These are phyloP conservation scores for Psephotus haematonotus DNA, from an alignment of 2,113 vertebrate species.

Conservation along the genomic window DNA sequence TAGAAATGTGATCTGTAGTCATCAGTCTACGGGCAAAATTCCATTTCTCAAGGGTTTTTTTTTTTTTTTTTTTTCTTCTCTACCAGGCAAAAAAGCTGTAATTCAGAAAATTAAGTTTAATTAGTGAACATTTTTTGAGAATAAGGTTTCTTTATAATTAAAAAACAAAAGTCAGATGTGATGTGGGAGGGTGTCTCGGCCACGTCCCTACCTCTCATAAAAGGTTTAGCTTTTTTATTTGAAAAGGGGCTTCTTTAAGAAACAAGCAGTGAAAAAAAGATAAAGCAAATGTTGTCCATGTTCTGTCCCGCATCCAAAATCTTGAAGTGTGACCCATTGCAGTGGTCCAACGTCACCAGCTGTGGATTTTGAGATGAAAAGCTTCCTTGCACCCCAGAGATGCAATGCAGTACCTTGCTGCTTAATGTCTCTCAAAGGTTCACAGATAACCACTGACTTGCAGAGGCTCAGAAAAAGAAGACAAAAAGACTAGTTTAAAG, in stretches of 20 bases:
- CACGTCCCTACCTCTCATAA: neutral
- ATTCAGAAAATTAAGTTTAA: conserved; percentile 67
- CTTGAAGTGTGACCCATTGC: neutral
- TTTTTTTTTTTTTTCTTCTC: too few relatives aligned
- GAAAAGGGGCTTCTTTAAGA: neutral
- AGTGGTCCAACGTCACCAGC: neutral
- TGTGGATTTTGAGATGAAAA: neutral
- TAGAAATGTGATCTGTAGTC: conserved; percentile 77
- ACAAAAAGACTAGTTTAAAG: neutral
- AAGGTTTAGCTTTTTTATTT: neutral
- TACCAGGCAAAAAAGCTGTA: neutral
- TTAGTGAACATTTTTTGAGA: neutral
- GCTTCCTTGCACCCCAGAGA: neutral
- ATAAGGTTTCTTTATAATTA: neutral
- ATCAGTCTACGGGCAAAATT: conserved; percentile 73
- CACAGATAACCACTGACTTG: rapidly evolving
- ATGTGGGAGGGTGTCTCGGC: rapidly evolving
- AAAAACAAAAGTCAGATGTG: neutral
- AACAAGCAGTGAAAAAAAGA: neutral
- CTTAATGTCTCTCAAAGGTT: neutral
- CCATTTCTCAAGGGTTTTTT: conserved; percentile 57
- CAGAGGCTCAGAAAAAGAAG: neutral
- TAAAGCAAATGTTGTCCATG: neutral
- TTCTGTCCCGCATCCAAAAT: neutral
- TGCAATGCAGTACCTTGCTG: rapidly evolving